Base-by-base conservation (phyloP, 2,113 vertebrate species). In the Sylvia atricapilla region DNA sequence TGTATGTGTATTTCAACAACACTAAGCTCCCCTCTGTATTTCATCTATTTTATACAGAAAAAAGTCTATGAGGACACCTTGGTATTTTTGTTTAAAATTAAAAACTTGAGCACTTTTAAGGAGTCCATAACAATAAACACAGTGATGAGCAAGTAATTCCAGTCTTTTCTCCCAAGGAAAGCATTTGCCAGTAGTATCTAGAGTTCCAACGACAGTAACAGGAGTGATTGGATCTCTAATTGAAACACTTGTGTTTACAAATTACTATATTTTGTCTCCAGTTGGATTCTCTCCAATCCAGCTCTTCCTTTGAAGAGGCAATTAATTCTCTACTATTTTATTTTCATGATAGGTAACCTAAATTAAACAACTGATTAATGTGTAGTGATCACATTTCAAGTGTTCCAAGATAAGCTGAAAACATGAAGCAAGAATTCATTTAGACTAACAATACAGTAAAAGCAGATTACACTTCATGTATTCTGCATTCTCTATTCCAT, bases 171-270 rank as follows among this genome's bases (percentile, higher is more conserved):
- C 31, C 49, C 15, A 35, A 44, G 49, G 15, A 41, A 87, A 82
- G 72, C 12, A 66, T 55, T 77, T 67, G 37, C 39, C 58, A 62
- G 22, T 28, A 90, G 33, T 15, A 92, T 14, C 41, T 50, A 58
- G 25, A 47, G 30, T 58, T 83, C 39, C 12, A 68, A 18, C 28
- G 66, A 92, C 52, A 94, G 19, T 39, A 89, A 67, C 21, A 89
- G 62, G 70, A 81, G n/a, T 15, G 20, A 93, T 76, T 60, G 89
- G 25, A 78, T 58, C 20, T 75, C 52, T 69, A 91, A 95, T 6
- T 62, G 33, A 93, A 95, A 69, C 14, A 89, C 44, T 93, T 69
- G n/a, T 31, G 44, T 77, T 81, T 89, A 58, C 35, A 94, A 92
- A 86, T 53, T 3, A 82, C 43, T 73, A 4, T 76, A 7, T 78